Base-by-base conservation (phyloP, 2,888 invertebrate species). In the Clusia tigrina region DNA sequence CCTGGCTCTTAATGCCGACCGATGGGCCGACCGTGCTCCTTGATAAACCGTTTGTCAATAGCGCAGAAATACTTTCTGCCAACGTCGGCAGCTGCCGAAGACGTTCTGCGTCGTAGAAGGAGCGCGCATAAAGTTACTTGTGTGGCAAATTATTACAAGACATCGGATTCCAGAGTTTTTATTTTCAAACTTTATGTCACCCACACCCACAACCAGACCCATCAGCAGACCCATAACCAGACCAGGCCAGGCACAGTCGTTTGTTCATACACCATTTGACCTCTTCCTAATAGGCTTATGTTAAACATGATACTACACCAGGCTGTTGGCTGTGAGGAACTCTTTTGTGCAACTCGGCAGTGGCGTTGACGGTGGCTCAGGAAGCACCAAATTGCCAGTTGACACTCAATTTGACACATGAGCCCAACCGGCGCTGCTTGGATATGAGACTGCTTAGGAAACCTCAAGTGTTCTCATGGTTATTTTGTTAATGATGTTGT, bases 221-320 rank as follows among this genome's bases (percentile, higher is more conserved):
- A n/a, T n/a, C n/a, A n/a, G n/a, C n/a, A n/a, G n/a, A n/a, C n/a
- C n/a, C n/a, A n/a, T n/a, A n/a, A n/a, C n/a, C n/a, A n/a, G n/a
- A n/a, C n/a, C n/a, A n/a, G n/a, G n/a, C n/a, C n/a, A n/a, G n/a
- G n/a, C n/a, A n/a, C n/a, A 48, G 48, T 48, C 48, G 22, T 48
- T 48, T 3, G n/a, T n/a, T 32, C 12, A 32, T 32, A 20, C 22
- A 5, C 52, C 64, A 64, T 62, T 63, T 57, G 64, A 53, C 59
- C 62, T 58, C 60, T 61, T 62, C 71, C 71, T 80, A 83, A 82
- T 81, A 80, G 81, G 82, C 80, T 81, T 81, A 80, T 68, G 69
- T 74, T 76, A 78, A 82, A 82, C 79, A 79, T 76, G 83, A 83
- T 82, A 81, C 82, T 77, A 71, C 70, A 72, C 70, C 73, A 73